Percentiles rank a stretch among this genome's conserved stretches.
phyloP scores from a whole-genome alignment of 1,140 invertebrate species.

The Eueides isabella region DNA sequence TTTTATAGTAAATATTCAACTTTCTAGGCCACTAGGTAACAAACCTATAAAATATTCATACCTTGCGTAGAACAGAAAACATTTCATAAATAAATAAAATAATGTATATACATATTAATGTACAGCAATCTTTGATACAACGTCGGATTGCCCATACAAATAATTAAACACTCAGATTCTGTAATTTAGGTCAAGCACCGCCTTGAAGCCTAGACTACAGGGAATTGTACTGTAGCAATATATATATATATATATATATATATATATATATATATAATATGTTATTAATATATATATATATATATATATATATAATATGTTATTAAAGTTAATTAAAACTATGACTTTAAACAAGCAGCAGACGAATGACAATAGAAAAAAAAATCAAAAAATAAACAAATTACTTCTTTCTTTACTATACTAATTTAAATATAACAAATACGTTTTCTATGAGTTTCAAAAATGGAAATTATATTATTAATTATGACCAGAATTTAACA shows the following conservation, averaged over 20 bases:
- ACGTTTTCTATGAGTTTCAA: not conserved
- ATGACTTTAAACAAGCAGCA: too few relatives aligned
- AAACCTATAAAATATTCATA: not conserved
- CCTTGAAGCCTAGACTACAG: conserved; percentile 18
- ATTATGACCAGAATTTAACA: not conserved
- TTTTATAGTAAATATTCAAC: too few relatives aligned
- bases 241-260: too few relatives aligned
- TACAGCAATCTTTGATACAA: not conserved
- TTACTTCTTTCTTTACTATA: not conserved
- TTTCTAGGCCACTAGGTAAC: too few relatives aligned
- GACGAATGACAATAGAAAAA: not conserved
- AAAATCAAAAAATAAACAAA: too few relatives aligned
- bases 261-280: too few relatives aligned
- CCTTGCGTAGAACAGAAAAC: not conserved
- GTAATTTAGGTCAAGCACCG: conserved; percentile 29
- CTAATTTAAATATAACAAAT: not conserved
- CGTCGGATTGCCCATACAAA: conserved; percentile 19
- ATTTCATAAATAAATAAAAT: not conserved
- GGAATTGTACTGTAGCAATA: conserved; percentile 2
- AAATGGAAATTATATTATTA: not conserved
- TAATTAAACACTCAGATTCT: conserved; percentile 22
- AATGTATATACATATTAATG: not conserved
- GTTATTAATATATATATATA: too few relatives aligned
- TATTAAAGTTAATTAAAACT: too few relatives aligned
- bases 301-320: too few relatives aligned